Conservation (phyloP, 2,113 vertebrate species). For the Nettapus auritus region DNA sequence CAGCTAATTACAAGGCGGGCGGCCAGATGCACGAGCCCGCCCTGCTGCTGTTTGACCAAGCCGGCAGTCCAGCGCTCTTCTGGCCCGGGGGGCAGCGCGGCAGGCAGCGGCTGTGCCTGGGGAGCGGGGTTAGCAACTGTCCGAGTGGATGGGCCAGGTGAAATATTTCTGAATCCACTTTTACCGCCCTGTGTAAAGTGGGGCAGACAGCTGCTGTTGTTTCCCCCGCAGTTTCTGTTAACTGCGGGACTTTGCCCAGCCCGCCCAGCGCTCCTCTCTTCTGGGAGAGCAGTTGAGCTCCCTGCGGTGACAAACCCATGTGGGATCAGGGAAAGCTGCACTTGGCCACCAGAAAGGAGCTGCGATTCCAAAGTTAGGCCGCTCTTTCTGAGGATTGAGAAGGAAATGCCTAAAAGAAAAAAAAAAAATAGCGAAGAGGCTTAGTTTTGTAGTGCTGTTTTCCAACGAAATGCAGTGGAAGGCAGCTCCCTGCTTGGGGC, state of each 20-base stretch:
- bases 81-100: background rate
- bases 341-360: background rate
- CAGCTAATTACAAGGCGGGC: background rate
- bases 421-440: background rate
- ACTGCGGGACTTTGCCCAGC: background rate
- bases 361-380: background rate
- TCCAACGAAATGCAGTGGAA: background rate
- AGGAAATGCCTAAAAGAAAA: background rate
- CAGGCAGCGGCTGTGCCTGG: too few relatives aligned
- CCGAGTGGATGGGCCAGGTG: background rate
- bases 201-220: background rate
- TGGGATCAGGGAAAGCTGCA: accelerated
- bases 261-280: background rate
- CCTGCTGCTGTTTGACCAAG: background rate
- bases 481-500: background rate
- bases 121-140: background rate
- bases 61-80: background rate
- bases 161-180: background rate
- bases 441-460: background rate
- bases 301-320: accelerated
- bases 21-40: background rate
- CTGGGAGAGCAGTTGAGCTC: accelerated
- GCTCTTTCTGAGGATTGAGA: background rate
- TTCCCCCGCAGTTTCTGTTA: background rate
- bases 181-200: background rate